phyloP scores from a whole-genome alignment of 1,140 invertebrate species.

The Phenacoccus solenopsis region DNA sequence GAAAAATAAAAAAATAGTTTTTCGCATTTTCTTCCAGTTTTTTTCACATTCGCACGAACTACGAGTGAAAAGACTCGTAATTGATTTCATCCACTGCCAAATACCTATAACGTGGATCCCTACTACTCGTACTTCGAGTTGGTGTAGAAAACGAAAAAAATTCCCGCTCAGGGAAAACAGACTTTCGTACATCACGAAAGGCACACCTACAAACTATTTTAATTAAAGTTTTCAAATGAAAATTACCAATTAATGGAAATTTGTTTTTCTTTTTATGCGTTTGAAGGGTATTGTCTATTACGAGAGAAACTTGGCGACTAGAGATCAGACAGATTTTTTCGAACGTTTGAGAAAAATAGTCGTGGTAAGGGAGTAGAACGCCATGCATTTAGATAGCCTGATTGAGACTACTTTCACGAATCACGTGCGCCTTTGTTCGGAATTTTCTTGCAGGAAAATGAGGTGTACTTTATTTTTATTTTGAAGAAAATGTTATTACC shows the following conservation, averaged over 20 bases:
- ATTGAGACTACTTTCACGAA: conserved; percentile 12
- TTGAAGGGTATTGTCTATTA: background rate
- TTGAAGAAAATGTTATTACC: no score
- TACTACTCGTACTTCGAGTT: no score
- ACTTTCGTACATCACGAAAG: background rate
- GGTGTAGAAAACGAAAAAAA: no score
- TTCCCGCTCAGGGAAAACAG: no score
- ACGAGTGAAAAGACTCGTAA: no score
- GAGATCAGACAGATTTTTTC: background rate
- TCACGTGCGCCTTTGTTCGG: background rate
- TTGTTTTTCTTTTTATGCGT: background rate
- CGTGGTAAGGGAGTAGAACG: conserved; percentile 5
- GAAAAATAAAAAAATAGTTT: no score
- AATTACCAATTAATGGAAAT: conserved; percentile 3
- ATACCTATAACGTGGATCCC: no score
- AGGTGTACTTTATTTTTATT: background rate
- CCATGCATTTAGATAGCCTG: conserved; percentile 15
- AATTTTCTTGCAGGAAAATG: background rate
- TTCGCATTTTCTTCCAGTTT: no score
- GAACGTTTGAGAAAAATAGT: conserved; percentile 11
- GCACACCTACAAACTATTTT: background rate
- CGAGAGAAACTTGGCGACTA: background rate
- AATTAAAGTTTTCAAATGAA: background rate
- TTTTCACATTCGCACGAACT: no score
- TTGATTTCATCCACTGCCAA: no score